Evolutionary conservation across 2,888 invertebrate species (phyloP), one percentile per base, ranked within the genome.

Genomic region (Sepioteuthis lessoniana): DNA sequence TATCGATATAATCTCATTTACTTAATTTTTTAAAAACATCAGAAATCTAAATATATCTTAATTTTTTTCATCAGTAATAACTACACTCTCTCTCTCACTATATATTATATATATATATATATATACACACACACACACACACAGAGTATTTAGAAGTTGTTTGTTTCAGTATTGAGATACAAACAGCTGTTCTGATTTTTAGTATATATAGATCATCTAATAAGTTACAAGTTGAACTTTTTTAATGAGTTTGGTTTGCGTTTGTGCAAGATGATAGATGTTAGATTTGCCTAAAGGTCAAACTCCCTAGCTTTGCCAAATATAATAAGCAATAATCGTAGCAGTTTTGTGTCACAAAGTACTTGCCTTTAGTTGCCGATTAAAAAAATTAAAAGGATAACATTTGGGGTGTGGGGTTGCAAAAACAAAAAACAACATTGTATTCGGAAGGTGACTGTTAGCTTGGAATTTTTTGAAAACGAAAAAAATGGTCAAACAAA

Each of bases 261-360:
- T n/a, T 76, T 76, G 76, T 76, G 76, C n/a, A 76, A 76, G 76
- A 76, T 76, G 76, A 76, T n/a, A 76, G 76, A 76, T 76, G 76
- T 76, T 76, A 76, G n/a, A 76, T 13, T 76, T 35, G 35, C n/a
- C 76, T n/a, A 76, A 76, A 76, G 76, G 76, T 76, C 76, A 76
- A 76, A 21, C 3, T 76, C 76, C 76, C 76, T n/a, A n/a, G n/a
- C 35, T 76, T 76, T n/a, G 76, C n/a, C 35, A 76, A 76, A 76
- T 35, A 76, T 76, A 76, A 76, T 76, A 76, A n/a, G 76, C n/a
- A 76, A 76, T 76, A 76, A 76, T 76, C n/a, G 76, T n/a, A 76
- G 76, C n/a, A 76, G 76, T 76, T 76, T 76, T n/a, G n/a, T 76
- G n/a, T 76, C 35, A n/a, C n/a, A n/a, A 76, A 76, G n/a, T 76